Evolutionary conservation across 2,888 invertebrate species (phyloP).

Genomic region (Drosophila testacea): DNA sequence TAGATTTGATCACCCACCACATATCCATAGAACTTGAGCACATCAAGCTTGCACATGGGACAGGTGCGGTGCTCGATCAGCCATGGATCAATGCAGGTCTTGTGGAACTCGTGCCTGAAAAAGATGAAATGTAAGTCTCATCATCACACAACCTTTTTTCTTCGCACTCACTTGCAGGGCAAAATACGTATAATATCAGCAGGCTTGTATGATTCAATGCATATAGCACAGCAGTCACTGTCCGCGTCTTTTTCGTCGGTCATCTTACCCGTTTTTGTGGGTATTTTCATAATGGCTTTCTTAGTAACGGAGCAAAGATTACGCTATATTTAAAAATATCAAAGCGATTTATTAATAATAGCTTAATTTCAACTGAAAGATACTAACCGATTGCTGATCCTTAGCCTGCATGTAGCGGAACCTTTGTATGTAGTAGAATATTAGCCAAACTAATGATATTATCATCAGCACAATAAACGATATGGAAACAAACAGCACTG

Average conservation of each 20-base stretch:
- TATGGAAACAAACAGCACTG: conserved; percentile 97
- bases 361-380: background rate
- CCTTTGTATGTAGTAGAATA: conserved; percentile 98
- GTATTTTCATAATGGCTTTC: conserved; percentile 96
- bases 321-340: conserved; percentile 87
- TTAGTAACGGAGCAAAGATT: conserved; percentile 96
- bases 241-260: conserved; percentile 96
- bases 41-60: conserved; percentile 99
- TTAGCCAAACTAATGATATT: conserved; percentile 96
- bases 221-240: conserved; percentile 97
- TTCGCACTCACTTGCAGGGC: conserved; percentile 93
- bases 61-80: conserved; percentile 97
- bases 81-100: conserved; percentile 98
- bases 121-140: background rate
- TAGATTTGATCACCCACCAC: conserved; percentile 89
- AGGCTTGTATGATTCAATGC: conserved; percentile 96
- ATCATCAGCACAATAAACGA: conserved; percentile 98
- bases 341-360: background rate
- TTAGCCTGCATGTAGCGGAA: conserved; percentile 98
- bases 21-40: conserved; percentile 94
- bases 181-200: conserved; percentile 94
- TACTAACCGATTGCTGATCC: conserved; percentile 94
- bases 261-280: conserved; percentile 93
- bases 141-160: background rate
- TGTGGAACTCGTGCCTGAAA: conserved; percentile 96